phyloP scores from a whole-genome alignment of 2,113 vertebrate species.

The Charadrius vociferus region DNA sequence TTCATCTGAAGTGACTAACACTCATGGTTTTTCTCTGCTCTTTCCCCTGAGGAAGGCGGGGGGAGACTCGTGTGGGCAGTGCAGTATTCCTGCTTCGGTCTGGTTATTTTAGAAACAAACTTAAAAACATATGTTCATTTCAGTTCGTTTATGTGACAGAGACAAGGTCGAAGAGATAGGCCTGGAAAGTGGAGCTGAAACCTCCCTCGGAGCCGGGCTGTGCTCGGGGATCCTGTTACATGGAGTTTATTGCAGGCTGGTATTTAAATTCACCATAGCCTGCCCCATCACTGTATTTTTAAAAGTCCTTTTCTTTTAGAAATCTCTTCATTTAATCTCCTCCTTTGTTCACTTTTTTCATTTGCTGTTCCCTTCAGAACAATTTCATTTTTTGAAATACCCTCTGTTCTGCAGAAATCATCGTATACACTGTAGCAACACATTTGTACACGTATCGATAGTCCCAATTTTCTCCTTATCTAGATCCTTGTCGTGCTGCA shows the following conservation, averaged over 20 bases:
- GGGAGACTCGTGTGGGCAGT: constrained; percentile 24
- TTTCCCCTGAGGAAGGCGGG: constrained; percentile 16
- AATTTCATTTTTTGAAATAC: background rate
- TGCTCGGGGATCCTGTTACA: constrained; percentile 21
- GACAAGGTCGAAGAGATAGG: constrained; percentile 43
- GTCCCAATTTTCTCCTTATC: background rate
- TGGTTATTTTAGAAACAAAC: constrained; percentile 56
- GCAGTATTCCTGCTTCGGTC: constrained; percentile 8
- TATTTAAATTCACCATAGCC: background rate
- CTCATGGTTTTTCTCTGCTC: constrained; percentile 35
- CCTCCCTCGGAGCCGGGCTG: constrained; percentile 6
- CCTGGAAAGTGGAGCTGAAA: constrained; percentile 41
- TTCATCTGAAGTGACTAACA: constrained; percentile 48
- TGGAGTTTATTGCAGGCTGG: background rate
- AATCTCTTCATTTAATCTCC: background rate
- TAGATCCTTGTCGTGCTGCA: background rate
- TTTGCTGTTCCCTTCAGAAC: background rate
- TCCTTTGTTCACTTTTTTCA: background rate
- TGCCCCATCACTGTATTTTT: background rate
- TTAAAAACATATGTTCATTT: constrained; percentile 61
- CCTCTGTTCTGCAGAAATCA: background rate
- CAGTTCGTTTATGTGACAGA: constrained; percentile 43
- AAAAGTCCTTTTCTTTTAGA: background rate
- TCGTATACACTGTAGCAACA: background rate
- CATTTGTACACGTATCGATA: background rate